Evolutionary conservation across 30 jellyfish, hydroid and myxozoan genomes (phyloP).

Genomic region (Aurelia sp.): DNA sequence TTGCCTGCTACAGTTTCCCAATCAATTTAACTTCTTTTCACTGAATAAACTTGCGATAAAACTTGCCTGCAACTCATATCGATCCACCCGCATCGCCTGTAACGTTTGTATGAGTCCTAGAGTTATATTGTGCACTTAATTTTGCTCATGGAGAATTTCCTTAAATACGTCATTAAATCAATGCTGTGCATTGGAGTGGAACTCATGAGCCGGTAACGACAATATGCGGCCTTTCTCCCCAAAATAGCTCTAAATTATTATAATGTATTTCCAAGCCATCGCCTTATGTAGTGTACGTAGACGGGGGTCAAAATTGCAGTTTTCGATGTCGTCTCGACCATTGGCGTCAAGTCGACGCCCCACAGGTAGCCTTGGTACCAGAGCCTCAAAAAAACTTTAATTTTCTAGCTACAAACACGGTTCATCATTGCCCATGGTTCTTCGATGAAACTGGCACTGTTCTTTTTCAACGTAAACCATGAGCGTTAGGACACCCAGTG

Average conservation of each 20-base stretch:
- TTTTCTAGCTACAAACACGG: too few species aligned
- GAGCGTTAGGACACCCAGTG: too few species aligned
- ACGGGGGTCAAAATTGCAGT: too few species aligned
- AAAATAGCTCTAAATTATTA: constrained; percentile 13
- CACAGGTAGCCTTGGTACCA: too few species aligned
- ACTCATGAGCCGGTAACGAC: constrained; percentile 31
- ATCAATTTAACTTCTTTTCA: neutral
- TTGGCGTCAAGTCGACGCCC: too few species aligned
- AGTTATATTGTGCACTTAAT: constrained; percentile 23
- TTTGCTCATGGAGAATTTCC: constrained; percentile 61
- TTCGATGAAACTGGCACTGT: too few species aligned
- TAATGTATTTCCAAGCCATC: too few species aligned
- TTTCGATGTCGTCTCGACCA: too few species aligned
- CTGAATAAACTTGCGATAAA: neutral
- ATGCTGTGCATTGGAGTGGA: constrained; percentile 14
- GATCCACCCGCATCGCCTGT: neutral
- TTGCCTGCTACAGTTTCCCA: neutral
- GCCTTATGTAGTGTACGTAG: too few species aligned
- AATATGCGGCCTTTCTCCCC: constrained; percentile 30
- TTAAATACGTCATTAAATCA: constrained; percentile 27
- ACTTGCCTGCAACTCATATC: neutral
- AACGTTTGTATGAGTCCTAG: neutral
- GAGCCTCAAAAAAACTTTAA: too few species aligned
- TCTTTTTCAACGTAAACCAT: too few species aligned
- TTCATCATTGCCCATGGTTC: too few species aligned